Evolutionary conservation across 2,888 invertebrate species (phyloP).

Genomic region (Eupelmus urozonus): DNA sequence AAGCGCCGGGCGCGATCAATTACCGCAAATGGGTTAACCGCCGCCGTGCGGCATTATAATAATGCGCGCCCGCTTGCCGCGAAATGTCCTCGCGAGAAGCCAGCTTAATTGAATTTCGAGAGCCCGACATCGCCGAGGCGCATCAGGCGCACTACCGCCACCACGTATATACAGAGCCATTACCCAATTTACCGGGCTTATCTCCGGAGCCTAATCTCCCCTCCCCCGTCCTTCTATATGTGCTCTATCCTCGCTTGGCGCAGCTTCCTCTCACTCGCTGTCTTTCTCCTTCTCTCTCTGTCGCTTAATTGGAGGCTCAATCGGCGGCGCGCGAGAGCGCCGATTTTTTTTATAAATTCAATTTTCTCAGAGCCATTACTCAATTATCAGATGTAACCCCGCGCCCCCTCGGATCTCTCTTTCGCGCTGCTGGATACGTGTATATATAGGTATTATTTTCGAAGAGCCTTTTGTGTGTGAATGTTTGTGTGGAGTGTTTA

Average conservation of each 20-base stretch:
- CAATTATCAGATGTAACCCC: conserved; percentile 34
- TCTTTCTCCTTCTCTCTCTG: background rate
- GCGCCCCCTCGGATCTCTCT: conserved; percentile 7
- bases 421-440: conserved; percentile 21
- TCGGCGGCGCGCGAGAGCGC: too few species aligned
- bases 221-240: background rate
- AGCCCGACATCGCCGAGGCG: conserved; percentile 9
- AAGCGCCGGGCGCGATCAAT: conserved; percentile 40
- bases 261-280: conserved; percentile 20
- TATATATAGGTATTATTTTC: too few species aligned
- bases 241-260: background rate
- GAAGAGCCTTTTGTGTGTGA: too few species aligned
- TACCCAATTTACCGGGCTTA: conserved; percentile 48
- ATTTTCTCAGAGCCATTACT: conserved; percentile 36
- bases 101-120: conserved; percentile 42
- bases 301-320: conserved; percentile 38
- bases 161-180: conserved; percentile 23
- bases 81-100: conserved; percentile 1
- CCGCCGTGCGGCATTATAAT: conserved; percentile 28
- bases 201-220: conserved; percentile 26
- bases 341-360: conserved; percentile 16
- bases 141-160: conserved; percentile 26
- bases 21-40: conserved; percentile 48
- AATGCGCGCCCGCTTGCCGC: conserved; percentile 9
- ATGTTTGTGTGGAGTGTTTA: too few species aligned